Conservation (phyloP, 2,888 invertebrate species). For the Caprella mutica region DNA sequence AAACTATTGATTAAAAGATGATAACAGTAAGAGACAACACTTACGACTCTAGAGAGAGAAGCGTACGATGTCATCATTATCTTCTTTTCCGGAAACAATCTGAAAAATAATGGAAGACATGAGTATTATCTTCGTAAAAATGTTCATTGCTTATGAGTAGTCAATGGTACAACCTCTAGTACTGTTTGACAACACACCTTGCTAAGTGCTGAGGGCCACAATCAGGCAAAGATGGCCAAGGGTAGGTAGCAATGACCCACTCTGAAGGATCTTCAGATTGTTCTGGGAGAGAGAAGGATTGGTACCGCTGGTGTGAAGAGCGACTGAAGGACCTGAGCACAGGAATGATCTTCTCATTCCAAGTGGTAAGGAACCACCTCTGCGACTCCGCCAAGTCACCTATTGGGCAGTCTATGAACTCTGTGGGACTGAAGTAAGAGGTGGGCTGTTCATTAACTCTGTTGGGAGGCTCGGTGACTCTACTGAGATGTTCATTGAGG, state of each 20-base stretch:
- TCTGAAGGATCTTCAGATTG: conserved; percentile 27
- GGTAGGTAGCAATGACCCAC: conserved; percentile 28
- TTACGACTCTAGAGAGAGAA: no score
- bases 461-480: background rate
- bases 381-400: conserved; percentile 20
- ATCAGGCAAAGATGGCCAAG: conserved; percentile 22
- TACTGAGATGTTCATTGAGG: conserved; percentile 17
- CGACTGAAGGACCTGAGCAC: conserved; percentile 4
- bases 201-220: conserved; percentile 21
- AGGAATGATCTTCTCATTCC: conserved; percentile 21
- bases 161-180: no score
- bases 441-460: background rate
- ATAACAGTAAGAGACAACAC: no score
- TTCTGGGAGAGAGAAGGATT: conserved; percentile 4
- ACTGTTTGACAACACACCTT: no score
- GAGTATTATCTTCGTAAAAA: no score
- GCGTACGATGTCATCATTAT: no score
- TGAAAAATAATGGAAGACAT: no score
- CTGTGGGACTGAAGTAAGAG: conserved; percentile 11
- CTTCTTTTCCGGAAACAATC: no score
- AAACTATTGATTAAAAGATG: no score
- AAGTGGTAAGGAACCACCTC: conserved; percentile 22
- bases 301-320: background rate
- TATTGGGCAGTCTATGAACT: conserved; percentile 18
- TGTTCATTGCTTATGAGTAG: no score